Evolutionary conservation across 2,888 invertebrate genomes (phyloP).

Genomic region (Elegia similella): DNA sequence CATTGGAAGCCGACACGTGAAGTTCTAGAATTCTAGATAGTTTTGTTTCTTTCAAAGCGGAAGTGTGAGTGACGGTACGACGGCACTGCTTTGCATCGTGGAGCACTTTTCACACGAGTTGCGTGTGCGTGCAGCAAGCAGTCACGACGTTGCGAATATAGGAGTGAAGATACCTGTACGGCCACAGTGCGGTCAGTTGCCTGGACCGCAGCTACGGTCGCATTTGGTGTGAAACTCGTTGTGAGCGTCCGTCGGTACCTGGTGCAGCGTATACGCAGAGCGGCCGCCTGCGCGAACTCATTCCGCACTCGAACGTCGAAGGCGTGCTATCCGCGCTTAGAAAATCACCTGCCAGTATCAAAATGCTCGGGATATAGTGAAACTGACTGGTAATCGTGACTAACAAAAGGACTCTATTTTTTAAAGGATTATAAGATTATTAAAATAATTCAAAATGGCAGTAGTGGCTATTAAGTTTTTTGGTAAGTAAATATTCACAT

Average conservation of each 20-base stretch:
- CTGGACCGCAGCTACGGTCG: background rate
- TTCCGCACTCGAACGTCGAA: conserved; percentile 30
- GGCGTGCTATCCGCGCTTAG: conserved; percentile 35
- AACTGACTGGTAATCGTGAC: conserved; percentile 4
- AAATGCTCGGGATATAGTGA: conserved; percentile 35
- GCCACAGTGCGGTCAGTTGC: conserved; percentile 16
- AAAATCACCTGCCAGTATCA: conserved; percentile 25
- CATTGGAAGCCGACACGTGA: conserved; percentile 1
- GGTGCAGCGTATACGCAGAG: conserved; percentile 15
- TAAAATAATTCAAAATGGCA: conserved; percentile 50
- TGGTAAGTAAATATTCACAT: conserved; percentile 46
- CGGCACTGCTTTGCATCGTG: conserved; percentile 11
- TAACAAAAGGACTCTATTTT: conserved; percentile 27
- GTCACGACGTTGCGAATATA: conserved; percentile 17
- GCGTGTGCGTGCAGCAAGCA: conserved; percentile 11
- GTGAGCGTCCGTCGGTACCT: conserved; percentile 35
- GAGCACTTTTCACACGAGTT: conserved; percentile 21
- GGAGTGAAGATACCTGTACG: conserved; percentile 3
- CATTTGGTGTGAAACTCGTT: conserved; percentile 29
- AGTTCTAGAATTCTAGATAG: conserved; percentile 17
- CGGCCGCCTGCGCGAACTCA: conserved; percentile 21
- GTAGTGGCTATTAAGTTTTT: conserved; percentile 62
- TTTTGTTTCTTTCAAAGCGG: conserved; percentile 29
- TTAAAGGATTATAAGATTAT: conserved; percentile 18
- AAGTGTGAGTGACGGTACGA: conserved; percentile 28